Evolutionary conservation across 2,888 invertebrate species (phyloP).

Genomic region (Vanessa cardui): DNA sequence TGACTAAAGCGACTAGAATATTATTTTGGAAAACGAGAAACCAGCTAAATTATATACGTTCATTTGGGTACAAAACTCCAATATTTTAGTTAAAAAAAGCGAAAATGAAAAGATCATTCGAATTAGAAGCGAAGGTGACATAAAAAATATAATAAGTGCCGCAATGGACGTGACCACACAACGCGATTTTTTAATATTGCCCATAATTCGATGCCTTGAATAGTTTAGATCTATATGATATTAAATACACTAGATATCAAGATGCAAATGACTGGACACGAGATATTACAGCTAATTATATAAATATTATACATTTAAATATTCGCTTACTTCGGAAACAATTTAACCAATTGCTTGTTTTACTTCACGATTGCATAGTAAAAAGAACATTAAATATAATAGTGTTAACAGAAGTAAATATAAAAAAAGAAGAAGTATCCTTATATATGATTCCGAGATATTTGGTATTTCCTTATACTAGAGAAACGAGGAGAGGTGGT

Average conservation of each 20-base stretch:
- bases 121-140: constrained; percentile 26
- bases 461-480: no score
- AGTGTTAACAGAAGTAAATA: constrained; percentile 4
- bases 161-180: background rate
- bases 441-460: no score
- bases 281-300: background rate
- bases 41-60: constrained; percentile 28
- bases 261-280: background rate
- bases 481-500: no score
- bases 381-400: constrained; percentile 8
- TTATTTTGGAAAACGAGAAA: constrained; percentile 29
- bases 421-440: constrained; percentile 9
- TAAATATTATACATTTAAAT: no score
- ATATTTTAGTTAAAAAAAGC: no score
- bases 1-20: constrained; percentile 18
- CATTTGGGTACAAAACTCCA: constrained; percentile 35
- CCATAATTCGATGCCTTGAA: background rate
- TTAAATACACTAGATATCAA: background rate
- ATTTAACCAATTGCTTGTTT: no score
- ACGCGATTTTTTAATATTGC: background rate
- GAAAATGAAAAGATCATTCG: no score
- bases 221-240: constrained; percentile 2
- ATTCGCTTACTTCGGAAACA: no score
- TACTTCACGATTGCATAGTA: background rate
- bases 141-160: constrained; percentile 3